phyloP scores from a whole-genome alignment of 2,888 invertebrate genomes.

The Nemoura dubitans region DNA sequence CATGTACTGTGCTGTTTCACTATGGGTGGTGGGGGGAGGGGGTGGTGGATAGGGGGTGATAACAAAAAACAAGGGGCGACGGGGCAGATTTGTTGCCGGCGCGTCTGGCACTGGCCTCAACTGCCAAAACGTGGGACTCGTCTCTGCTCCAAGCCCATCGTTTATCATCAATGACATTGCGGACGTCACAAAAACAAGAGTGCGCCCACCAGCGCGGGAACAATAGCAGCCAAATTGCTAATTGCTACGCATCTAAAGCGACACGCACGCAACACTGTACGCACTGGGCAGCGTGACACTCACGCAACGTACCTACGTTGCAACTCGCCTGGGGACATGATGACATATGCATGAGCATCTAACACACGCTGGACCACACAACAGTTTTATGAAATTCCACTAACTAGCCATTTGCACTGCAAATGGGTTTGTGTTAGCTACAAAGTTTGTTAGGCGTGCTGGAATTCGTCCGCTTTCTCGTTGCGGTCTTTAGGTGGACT shows the following conservation, averaged over 20 bases:
- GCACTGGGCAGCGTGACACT: too few species aligned
- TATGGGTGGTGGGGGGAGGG: too few species aligned
- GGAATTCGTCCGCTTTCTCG: background rate
- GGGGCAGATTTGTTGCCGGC: background rate
- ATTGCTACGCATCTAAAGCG: constrained; percentile 20
- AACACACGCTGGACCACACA: background rate
- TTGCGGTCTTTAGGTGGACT: background rate
- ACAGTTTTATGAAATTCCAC: background rate
- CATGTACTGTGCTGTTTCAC: background rate
- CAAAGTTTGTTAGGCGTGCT: background rate
- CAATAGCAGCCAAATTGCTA: background rate
- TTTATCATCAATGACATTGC: constrained; percentile 29
- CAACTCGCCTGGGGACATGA: too few species aligned
- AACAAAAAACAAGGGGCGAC: background rate
- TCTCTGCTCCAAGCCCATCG: background rate
- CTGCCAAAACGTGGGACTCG: background rate
- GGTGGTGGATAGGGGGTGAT: background rate
- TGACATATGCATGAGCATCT: too few species aligned
- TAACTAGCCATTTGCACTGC: background rate
- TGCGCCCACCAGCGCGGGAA: background rate
- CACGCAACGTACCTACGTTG: too few species aligned
- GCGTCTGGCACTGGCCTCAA: background rate
- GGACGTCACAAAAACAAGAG: constrained; percentile 28
- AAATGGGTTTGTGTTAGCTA: background rate
- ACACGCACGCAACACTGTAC: background rate